Evolutionary conservation across 1,140 invertebrate species (phyloP), one percentile per base, ranked within the genome.

Genomic region (Bradynema listronoti): DNA sequence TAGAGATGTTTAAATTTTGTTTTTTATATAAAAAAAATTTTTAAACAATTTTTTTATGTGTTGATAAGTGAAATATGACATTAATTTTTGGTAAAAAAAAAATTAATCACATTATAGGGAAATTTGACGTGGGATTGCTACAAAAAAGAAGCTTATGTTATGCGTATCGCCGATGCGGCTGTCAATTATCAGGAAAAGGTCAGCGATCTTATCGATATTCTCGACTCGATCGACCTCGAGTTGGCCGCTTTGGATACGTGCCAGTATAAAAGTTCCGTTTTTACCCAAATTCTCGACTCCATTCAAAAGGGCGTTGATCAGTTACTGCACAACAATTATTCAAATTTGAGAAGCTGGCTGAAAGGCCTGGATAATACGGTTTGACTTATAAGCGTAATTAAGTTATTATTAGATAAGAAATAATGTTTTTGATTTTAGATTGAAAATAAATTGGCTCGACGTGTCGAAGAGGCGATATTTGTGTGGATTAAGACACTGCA

Each of bases 121-220:
- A n/a, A n/a, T n/a, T n/a, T 96, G 6, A 88, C 92, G 1, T 99
- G 95, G 94, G 93, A 98, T 77, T 96, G 92, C 4, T 98, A 94
- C 81, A 97, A 96, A 80, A 82, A 98, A n/a, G 91, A 94, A 80
- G 88, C 89, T 0, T 98, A 94, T 79, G 92, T 97, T 0, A 88
- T 94, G 78, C 87, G 89, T 65, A 83, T 98, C 16, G 91, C 92
- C 11, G 94, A 99, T 79, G 86, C 86, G 29, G 88, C 61, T 0
- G 86, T 74, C 67, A 58, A 62, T 3, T 57, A 58, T 19, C 49
- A 71, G 34, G 68, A 77, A 9, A 87, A 89, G 1, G 87, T 97
- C 2, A 91, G 94, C 75, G 91, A 96, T 78, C 89, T 96, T 79
- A 85, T 98, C 46, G 91, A 95, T 66, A 60, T 72, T 19, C 45